Percentiles rank a stretch among this genome's conserved stretches.
These are phyloP conservation scores for Loripinus fragilis DNA, from an alignment of 2,888 invertebrate species.

Conservation along the genomic window DNA sequence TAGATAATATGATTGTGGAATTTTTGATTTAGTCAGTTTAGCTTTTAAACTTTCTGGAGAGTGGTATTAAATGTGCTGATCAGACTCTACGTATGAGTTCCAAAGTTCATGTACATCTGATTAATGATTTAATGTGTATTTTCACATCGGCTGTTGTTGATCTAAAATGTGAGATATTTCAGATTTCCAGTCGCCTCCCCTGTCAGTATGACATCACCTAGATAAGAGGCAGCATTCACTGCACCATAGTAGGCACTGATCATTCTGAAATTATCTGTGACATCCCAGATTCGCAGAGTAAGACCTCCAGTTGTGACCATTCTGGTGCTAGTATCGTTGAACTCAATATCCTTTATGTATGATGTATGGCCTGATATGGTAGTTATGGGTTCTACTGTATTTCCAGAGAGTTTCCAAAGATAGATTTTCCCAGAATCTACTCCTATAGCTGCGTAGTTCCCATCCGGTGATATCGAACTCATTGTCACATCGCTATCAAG, in stretches of 20 bases:
- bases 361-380: conserved; percentile 33
- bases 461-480: conserved; percentile 25
- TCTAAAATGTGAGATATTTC: conserved; percentile 18
- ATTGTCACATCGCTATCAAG: neutral
- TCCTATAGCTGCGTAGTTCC: conserved; percentile 35
- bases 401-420: conserved; percentile 37
- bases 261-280: conserved; percentile 28
- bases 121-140: too few relatives aligned
- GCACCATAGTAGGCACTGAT: conserved; percentile 47
- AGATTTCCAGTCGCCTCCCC: conserved; percentile 54
- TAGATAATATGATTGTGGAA: too few relatives aligned
- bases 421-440: conserved; percentile 36
- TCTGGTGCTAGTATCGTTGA: conserved; percentile 42
- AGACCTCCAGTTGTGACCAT: conserved; percentile 48
- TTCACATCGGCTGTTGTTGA: too few relatives aligned
- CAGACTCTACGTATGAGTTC: too few relatives aligned
- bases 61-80: too few relatives aligned
- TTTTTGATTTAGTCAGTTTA: too few relatives aligned
- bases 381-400: conserved; percentile 2
- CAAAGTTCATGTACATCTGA: too few relatives aligned
- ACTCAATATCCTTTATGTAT: conserved; percentile 49
- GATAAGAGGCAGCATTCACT: conserved; percentile 43
- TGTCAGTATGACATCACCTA: conserved; percentile 35
- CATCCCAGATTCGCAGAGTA: conserved; percentile 58
- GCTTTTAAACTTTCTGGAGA: too few relatives aligned